Base-by-base conservation (phyloP, 2,113 vertebrate species). In the Chaetura pelagica region DNA sequence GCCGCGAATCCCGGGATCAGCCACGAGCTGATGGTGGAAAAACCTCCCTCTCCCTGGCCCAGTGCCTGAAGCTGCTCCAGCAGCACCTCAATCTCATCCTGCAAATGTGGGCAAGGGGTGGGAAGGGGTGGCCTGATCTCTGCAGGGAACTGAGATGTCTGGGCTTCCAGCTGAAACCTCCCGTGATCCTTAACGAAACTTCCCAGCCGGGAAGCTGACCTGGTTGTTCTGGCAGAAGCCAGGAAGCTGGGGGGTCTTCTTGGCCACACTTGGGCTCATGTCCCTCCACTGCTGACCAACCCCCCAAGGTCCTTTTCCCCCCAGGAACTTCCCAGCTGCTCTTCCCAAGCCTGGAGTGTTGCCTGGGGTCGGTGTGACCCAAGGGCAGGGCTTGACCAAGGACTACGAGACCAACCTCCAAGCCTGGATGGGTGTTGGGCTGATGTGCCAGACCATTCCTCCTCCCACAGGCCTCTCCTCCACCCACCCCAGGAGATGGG, bases 31-130 rank as follows among this genome's bases (percentile, higher is more conserved):
- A 23, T 2, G 10, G 75, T 8, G 34, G 38, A 27, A 27, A 35
- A 42, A 75, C 24, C 68, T 73, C 80, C 74, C 49, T 0, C 54
- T 29, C 5, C 80, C 72, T 78, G 94, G 90, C 74, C 6, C 2
- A 0, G 11, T 2, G 74, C 90, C 94, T 1, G 7, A 48, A 0
- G 3, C 52, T 0, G 12, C 55, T 44, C 80, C 0, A 12, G 57
- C 34, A 7, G 12, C 57, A 5, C 9, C 38, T 38, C 7, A 18
- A n/a, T 16, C 59, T 7, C 38, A 51, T 19, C 24, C 8, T 3
- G 34, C 5, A 57, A 52, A 76, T 3, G 6, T 26, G 27, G 49
- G 63, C 52, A 26, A 58, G 72, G 72, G 57, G 46, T 0, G 34
- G 54, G 46, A 68, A 71, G 49, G 68, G 40, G 44, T 44, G 5